phyloP scores from a whole-genome alignment of 2,888 invertebrate genomes.

The Nomada goodeniana region DNA sequence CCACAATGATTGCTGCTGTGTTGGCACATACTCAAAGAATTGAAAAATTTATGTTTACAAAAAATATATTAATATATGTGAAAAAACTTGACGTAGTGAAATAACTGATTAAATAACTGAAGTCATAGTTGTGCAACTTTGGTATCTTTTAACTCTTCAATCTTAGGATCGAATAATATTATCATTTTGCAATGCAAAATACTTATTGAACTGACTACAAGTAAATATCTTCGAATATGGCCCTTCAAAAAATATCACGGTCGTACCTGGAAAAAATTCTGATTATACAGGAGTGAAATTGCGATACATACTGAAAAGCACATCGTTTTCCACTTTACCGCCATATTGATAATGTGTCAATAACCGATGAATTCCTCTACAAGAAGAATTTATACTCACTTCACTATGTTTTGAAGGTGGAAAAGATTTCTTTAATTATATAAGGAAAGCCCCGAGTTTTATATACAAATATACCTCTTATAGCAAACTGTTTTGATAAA shows the following conservation, averaged over 20 bases:
- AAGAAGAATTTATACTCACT: slow-evolving; percentile 31
- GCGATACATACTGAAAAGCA: slow-evolving; percentile 57
- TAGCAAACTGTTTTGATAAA: slow-evolving; percentile 4
- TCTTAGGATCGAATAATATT: slow-evolving; percentile 13
- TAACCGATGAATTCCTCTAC: slow-evolving; percentile 59
- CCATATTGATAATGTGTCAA: slow-evolving; percentile 73
- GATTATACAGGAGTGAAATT: slow-evolving; percentile 47
- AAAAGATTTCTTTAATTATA: slow-evolving; percentile 20
- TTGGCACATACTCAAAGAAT: not conserved
- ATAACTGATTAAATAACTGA: slow-evolving; percentile 15
- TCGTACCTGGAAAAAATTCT: slow-evolving; percentile 53
- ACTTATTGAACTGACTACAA: slow-evolving; percentile 14
- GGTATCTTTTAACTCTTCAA: not conserved
- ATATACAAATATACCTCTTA: slow-evolving; percentile 4
- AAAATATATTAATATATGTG: not conserved
- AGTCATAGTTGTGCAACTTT: slow-evolving; percentile 20
- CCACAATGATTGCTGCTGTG: not conserved
- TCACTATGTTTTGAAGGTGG: slow-evolving; percentile 19
- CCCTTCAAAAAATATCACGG: slow-evolving; percentile 2
- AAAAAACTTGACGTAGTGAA: not conserved
- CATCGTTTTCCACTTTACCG: slow-evolving; percentile 65
- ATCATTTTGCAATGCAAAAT: slow-evolving; percentile 14
- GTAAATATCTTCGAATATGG: not conserved
- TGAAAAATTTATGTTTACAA: slow-evolving; percentile 4
- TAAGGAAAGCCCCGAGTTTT: slow-evolving; percentile 11